phyloP scores from a whole-genome alignment of 30 jellyfish, hydroid and myxozoan species.

The Morbakka virulenta region DNA sequence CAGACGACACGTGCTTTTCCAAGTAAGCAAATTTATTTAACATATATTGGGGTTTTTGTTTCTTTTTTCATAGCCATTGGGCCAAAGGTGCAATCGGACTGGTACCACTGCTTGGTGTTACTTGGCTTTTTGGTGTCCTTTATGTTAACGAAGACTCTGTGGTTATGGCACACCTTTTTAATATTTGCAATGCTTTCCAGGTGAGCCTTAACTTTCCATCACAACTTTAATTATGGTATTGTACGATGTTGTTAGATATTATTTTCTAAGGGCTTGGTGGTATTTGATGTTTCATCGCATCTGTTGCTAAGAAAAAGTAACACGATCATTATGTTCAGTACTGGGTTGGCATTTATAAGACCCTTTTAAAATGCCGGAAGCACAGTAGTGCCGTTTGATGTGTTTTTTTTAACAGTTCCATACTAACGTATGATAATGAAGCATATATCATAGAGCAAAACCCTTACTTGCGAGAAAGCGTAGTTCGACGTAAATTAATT shows the following conservation, averaged over 20 bases:
- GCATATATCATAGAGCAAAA: no score
- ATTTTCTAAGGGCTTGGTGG: background rate
- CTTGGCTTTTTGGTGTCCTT: conserved; percentile 82
- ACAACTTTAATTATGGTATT: background rate
- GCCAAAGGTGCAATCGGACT: conserved; percentile 82
- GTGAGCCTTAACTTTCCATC: no score
- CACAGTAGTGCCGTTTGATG: no score
- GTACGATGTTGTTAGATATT: background rate
- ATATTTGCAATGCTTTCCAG: conserved; percentile 77
- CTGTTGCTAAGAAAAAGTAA: background rate
- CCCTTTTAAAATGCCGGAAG: no score
- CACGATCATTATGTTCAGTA: no score
- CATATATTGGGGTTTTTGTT: background rate
- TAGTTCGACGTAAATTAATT: no score
- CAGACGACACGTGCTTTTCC: no score
- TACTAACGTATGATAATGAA: no score
- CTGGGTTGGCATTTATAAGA: no score
- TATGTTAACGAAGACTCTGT: conserved; percentile 68
- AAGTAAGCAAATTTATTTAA: no score
- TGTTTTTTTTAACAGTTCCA: no score
- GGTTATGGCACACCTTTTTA: conserved; percentile 74
- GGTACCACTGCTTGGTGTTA: conserved; percentile 69
- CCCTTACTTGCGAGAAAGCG: no score
- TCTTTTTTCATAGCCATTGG: conserved; percentile 49
- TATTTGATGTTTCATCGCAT: background rate